Percentiles rank a stretch among this genome's conserved stretches.
phyloP scores from a whole-genome alignment of 2,888 invertebrate genomes.

The Pasiphila rectangulata region DNA sequence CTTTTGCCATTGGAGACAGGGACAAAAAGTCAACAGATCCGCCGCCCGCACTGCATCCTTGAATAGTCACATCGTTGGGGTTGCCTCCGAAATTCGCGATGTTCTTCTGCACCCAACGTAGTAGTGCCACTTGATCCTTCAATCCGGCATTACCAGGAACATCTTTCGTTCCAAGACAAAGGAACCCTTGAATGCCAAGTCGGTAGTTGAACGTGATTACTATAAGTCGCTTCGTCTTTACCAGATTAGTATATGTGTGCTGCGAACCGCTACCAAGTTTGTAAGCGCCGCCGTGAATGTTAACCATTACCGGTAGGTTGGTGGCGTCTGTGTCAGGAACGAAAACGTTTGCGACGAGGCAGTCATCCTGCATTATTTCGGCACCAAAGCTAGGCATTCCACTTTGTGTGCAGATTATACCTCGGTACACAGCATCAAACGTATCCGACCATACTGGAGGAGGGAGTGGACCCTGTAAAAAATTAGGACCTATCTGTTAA shows the following conservation, averaged over 20 bases:
- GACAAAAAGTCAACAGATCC: conserved; percentile 23
- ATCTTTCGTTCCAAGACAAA: conserved; percentile 34
- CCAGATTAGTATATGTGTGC: conserved; percentile 7
- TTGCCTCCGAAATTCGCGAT: conserved; percentile 33
- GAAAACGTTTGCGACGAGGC: conserved; percentile 24
- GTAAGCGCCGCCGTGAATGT: conserved; percentile 31
- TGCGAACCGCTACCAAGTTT: conserved; percentile 15
- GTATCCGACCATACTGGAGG: conserved; percentile 17
- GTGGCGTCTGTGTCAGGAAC: conserved; percentile 28
- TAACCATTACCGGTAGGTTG: conserved; percentile 30
- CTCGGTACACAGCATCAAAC: conserved; percentile 9
- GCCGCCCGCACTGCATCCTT: conserved; percentile 27
- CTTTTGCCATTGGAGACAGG: conserved; percentile 22
- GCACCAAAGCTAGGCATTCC: background rate
- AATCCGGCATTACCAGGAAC: conserved; percentile 35
- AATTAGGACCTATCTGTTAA: conserved; percentile 5
- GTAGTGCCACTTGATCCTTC: conserved; percentile 30
- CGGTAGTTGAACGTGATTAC: conserved; percentile 34
- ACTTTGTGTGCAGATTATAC: conserved; percentile 13
- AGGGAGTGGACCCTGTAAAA: conserved; percentile 23
- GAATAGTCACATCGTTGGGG: conserved; percentile 28
- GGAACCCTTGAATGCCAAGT: conserved; percentile 30
- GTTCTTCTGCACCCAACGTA: conserved; percentile 30
- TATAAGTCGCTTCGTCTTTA: conserved; percentile 23
- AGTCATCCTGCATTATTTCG: conserved; percentile 17